Percentiles rank a stretch among this genome's conserved stretches.
Evolutionary conservation across 2,888 invertebrate species (phyloP).

Genomic region (Slavum lentiscoides): DNA sequence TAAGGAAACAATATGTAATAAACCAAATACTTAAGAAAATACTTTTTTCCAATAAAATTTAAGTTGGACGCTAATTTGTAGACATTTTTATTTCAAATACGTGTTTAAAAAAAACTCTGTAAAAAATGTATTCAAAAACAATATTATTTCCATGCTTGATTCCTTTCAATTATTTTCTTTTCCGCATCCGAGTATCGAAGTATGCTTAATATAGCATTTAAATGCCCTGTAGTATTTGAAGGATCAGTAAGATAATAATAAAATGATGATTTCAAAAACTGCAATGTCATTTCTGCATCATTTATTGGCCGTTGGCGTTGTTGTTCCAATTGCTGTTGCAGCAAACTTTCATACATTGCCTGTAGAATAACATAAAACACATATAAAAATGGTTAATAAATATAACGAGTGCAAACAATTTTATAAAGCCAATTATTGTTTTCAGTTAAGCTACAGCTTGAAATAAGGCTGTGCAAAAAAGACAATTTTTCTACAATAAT

Average conservation of each 20-base stretch:
- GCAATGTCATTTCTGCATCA: constrained; percentile 88
- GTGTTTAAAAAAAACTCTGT: not conserved
- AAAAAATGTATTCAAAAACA: constrained; percentile 2
- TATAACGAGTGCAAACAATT: not conserved
- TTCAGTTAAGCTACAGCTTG: not conserved
- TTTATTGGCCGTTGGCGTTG: constrained; percentile 59
- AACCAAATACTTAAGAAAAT: not conserved
- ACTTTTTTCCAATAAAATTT: not conserved
- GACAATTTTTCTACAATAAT: not conserved
- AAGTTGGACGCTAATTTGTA: not conserved
- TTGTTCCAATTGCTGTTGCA: constrained; percentile 54
- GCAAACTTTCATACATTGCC: constrained; percentile 84
- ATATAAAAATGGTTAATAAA: not conserved
- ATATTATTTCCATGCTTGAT: constrained; percentile 55
- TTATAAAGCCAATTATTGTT: constrained; percentile 3
- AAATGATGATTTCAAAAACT: constrained; percentile 89
- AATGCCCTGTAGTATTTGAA: constrained; percentile 84
- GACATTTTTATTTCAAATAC: not conserved
- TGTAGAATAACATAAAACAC: constrained; percentile 60
- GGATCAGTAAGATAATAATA: constrained; percentile 90
- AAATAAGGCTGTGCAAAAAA: constrained; percentile 17
- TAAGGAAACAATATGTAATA: constrained; percentile 7
- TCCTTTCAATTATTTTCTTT: constrained; percentile 75
- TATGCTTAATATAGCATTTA: constrained; percentile 88
- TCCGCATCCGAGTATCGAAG: constrained; percentile 83